phyloP scores from a whole-genome alignment of 2,797 vertebrate species.

The Cichlasoma orientale region DNA sequence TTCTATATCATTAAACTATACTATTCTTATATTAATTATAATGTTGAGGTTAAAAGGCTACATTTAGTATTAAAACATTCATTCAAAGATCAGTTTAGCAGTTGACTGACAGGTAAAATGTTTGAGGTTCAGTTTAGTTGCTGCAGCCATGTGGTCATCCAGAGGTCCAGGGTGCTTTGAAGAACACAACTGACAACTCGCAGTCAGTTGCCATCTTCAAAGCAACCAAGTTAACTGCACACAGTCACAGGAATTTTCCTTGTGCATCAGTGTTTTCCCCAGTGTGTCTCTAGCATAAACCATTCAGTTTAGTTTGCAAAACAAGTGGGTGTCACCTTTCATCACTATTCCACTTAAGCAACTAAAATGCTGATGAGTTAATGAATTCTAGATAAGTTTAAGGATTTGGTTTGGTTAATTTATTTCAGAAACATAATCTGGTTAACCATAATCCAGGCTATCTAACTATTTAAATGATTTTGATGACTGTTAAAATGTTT shows the following conservation, averaged over 20 bases:
- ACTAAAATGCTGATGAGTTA: background rate
- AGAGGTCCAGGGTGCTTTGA: background rate
- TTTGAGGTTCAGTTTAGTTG: too few species aligned
- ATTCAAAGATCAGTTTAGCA: too few species aligned
- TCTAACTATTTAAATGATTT: background rate
- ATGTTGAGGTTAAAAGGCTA: background rate
- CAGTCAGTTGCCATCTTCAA: background rate
- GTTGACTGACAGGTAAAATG: background rate
- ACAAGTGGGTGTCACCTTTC: background rate
- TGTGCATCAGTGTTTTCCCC: background rate
- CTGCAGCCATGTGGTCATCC: background rate
- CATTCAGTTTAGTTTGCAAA: background rate
- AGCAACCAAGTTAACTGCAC: background rate
- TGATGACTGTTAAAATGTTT: background rate
- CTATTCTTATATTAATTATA: background rate
- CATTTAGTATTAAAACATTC: too few species aligned
- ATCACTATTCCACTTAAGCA: background rate
- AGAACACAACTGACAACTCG: background rate
- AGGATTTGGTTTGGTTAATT: background rate
- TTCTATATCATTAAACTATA: background rate
- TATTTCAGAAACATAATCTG: background rate
- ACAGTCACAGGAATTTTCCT: accelerated
- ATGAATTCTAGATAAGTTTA: background rate
- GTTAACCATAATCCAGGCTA: background rate
- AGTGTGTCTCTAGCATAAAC: background rate